These are phyloP conservation scores for Piscicola geometra DNA, from an alignment of 2,888 invertebrate genomes.

Conservation along the genomic window DNA sequence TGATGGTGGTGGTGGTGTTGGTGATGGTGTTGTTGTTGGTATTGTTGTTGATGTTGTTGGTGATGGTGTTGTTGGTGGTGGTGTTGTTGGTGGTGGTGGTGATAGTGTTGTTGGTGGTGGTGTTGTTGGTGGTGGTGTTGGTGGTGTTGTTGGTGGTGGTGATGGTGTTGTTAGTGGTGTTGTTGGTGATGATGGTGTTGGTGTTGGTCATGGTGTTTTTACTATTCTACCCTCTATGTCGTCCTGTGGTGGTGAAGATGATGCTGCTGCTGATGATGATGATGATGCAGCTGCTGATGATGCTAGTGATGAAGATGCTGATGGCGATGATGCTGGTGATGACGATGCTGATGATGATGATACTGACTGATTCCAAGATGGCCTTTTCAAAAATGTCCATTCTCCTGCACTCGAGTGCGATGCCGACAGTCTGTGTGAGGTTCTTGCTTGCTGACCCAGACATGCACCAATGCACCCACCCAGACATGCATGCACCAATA, in stretches of 20 bases:
- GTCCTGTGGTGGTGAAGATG: background rate
- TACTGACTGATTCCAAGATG: constrained; percentile 69
- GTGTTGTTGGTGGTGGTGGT: constrained; percentile 4
- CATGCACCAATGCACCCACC: background rate
- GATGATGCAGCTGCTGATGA: no score
- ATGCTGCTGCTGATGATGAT: background rate
- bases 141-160: background rate
- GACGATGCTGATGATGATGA: constrained; percentile 35
- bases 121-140: background rate
- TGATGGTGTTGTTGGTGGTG: constrained; percentile 1
- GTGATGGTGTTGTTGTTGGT: background rate
- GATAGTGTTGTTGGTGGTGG: background rate
- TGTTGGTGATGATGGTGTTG: constrained; percentile 9
- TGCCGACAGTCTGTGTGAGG: constrained; percentile 69
- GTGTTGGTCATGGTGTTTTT: background rate
- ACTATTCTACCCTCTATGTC: no score
- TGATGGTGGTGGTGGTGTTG: background rate
- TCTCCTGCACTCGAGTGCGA: constrained; percentile 89
- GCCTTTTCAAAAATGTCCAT: constrained; percentile 94
- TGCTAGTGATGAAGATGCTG: no score
- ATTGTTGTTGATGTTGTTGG: background rate
- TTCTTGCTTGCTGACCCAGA: background rate
- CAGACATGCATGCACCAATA: background rate
- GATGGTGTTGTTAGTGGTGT: constrained; percentile 3
- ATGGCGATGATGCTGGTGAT: no score